Conservation (phyloP, 1,140 invertebrate genomes). For the Apis cerana region DNA sequence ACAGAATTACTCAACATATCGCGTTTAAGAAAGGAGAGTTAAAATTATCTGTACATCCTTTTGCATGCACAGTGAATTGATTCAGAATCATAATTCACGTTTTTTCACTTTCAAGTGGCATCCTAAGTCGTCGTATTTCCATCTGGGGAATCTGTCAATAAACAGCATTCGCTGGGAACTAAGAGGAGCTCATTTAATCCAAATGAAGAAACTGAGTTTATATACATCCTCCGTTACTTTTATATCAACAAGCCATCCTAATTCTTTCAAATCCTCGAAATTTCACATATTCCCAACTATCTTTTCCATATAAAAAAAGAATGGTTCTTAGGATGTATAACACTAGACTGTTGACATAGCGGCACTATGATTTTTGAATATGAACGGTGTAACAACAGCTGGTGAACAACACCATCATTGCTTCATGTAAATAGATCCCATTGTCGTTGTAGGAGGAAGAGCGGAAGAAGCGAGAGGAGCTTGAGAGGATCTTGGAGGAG, state of each 20-base stretch:
- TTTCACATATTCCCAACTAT: conserved; percentile 65
- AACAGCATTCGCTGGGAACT: conserved; percentile 57
- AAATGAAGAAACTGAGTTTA: conserved; percentile 60
- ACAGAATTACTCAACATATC: conserved; percentile 14
- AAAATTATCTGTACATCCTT: conserved; percentile 40
- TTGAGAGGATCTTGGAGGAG: conserved; percentile 98
- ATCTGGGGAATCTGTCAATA: conserved; percentile 58
- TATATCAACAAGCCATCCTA: conserved; percentile 62
- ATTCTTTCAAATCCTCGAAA: conserved; percentile 59
- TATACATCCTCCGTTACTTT: conserved; percentile 47
- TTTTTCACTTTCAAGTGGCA: conserved; percentile 58
- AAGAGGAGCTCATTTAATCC: conserved; percentile 53
- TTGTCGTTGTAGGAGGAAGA: conserved; percentile 94
- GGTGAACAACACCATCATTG: conserved; percentile 73
- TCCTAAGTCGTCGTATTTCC: conserved; percentile 58
- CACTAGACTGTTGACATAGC: conserved; percentile 74
- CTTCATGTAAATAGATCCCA: conserved; percentile 74
- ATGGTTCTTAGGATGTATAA: conserved; percentile 76
- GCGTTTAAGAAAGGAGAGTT: conserved; percentile 34
- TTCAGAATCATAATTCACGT: conserved; percentile 54
- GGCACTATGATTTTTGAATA: conserved; percentile 74
- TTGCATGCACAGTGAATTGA: conserved; percentile 64
- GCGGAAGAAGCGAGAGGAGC: conserved; percentile 94
- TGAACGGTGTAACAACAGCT: conserved; percentile 75
- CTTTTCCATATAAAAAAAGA: conserved; percentile 67